Percentiles rank a stretch among this genome's conserved stretches.
These are phyloP conservation scores for Mactra quadrangularis DNA, from an alignment of 1,140 invertebrate genomes.

Conservation along the genomic window DNA sequence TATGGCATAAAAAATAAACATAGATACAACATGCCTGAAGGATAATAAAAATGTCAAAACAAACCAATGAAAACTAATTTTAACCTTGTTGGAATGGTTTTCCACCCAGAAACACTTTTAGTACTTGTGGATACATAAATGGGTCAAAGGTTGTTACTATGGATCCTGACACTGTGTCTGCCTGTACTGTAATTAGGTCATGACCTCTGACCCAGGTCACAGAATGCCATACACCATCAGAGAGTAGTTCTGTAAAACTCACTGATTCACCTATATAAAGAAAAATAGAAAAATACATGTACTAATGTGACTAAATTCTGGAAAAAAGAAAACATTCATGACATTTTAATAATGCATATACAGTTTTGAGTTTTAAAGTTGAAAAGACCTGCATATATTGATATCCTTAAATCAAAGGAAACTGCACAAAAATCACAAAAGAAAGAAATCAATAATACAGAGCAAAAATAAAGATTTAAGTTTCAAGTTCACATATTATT, in stretches of 20 bases:
- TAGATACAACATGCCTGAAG: no score
- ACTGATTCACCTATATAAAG: conserved; percentile 46
- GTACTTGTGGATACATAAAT: conserved; percentile 29
- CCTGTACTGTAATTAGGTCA: conserved; percentile 35
- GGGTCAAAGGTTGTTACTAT: conserved; percentile 63
- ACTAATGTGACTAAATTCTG: background rate
- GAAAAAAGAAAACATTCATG: background rate
- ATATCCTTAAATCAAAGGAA: no score
- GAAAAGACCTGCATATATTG: no score
- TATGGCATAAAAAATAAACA: no score
- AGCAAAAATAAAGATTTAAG: no score
- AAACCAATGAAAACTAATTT: no score
- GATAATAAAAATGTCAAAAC: no score
- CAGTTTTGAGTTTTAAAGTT: no score
- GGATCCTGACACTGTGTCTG: conserved; percentile 31
- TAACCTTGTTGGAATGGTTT: conserved; percentile 70
- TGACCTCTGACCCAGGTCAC: conserved; percentile 62
- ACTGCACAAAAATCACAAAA: no score
- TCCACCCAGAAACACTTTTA: conserved; percentile 69
- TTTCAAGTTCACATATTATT: no score
- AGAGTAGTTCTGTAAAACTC: conserved; percentile 48
- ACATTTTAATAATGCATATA: no score
- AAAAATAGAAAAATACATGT: background rate
- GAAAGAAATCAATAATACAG: no score
- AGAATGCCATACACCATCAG: conserved; percentile 73